These are phyloP conservation scores for Trachelus iudaicus DNA, from an alignment of 2,888 invertebrate genomes.

Conservation along the genomic window DNA sequence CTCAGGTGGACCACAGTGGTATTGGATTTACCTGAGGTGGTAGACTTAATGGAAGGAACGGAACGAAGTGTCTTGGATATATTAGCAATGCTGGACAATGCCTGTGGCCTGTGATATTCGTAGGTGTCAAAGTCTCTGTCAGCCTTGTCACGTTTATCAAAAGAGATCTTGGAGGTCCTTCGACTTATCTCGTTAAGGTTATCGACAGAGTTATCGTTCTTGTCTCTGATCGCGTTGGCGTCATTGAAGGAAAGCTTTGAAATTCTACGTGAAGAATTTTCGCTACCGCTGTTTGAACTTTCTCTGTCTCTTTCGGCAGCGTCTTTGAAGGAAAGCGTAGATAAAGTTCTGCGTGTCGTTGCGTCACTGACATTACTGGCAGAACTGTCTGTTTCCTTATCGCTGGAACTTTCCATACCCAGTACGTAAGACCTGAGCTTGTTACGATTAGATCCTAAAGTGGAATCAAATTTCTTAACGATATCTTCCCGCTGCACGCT, in stretches of 20 bases:
- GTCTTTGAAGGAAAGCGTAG: neutral
- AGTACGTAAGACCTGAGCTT: constrained; percentile 16
- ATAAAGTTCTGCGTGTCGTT: neutral
- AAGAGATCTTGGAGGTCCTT: neutral
- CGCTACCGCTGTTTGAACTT: neutral
- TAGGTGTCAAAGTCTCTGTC: neutral
- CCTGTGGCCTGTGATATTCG: neutral
- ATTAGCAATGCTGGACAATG: constrained; percentile 9
- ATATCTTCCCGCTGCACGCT: no score
- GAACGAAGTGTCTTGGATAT: constrained; percentile 16
- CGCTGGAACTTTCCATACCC: constrained; percentile 5
- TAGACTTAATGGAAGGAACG: neutral
- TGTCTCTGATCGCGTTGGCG: neutral
- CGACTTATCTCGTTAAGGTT: neutral
- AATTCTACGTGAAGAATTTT: neutral
- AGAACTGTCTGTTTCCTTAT: neutral
- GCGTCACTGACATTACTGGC: neutral
- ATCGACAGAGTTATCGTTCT: neutral
- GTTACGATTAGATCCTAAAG: constrained; percentile 10
- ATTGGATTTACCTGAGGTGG: constrained; percentile 25
- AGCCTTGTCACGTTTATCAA: neutral
- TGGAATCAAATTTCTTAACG: neutral
- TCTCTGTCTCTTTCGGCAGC: neutral
- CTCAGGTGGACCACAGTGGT: constrained; percentile 32
- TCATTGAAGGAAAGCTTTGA: neutral